phyloP scores from a whole-genome alignment of 2,888 invertebrate species.

The Desoria tigrina region DNA sequence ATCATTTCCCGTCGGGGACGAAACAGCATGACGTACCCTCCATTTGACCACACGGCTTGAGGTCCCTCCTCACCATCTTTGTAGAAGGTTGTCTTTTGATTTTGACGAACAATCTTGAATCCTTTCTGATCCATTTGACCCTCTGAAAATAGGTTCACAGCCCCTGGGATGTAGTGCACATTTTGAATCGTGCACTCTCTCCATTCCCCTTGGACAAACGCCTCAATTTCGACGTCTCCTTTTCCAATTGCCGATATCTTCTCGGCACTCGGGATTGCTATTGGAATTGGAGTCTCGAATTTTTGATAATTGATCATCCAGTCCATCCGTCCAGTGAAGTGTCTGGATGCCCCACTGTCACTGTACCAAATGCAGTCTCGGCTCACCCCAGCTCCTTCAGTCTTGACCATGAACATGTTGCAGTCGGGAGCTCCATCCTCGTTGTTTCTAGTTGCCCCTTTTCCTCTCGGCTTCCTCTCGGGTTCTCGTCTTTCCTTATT shows the following conservation, averaged over 20 bases:
- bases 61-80: constrained; percentile 16
- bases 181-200: constrained; percentile 14
- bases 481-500: background rate
- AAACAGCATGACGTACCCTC: constrained; percentile 1
- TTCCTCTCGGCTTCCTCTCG: background rate
- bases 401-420: background rate
- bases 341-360: constrained; percentile 31
- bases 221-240: constrained; percentile 29
- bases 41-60: constrained; percentile 12
- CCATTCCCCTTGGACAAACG: constrained; percentile 23
- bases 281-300: constrained; percentile 10
- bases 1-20: background rate
- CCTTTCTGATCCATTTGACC: constrained; percentile 31
- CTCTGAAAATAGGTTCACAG: constrained; percentile 37
- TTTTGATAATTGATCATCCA: constrained; percentile 34
- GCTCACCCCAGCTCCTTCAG: too few relatives aligned
- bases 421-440: background rate
- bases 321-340: constrained; percentile 28
- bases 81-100: constrained; percentile 1
- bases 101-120: constrained; percentile 20
- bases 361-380: background rate
- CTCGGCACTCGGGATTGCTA: constrained; percentile 21
- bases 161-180: constrained; percentile 30
- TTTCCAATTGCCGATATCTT: constrained; percentile 7
- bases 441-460: background rate